Base-by-base conservation (phyloP, 1,140 invertebrate species). In the Drosophila bifasciata region DNA sequence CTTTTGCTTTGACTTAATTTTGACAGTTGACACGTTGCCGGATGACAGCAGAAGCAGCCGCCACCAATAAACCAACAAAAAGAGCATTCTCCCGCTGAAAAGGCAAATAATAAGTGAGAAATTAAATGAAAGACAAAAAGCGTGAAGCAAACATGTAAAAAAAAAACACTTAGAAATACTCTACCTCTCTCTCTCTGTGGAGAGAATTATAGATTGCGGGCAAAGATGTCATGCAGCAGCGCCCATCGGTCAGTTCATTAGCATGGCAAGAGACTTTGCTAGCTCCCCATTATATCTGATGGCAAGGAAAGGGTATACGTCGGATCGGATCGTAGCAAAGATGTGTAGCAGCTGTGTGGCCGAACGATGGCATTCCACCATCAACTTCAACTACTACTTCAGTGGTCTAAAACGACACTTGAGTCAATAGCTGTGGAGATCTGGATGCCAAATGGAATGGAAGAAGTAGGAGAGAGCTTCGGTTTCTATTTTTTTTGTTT, bases 351-450 rank as follows among this genome's bases (percentile, higher is more conserved):
- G n/a, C n/a, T n/a, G n/a, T n/a, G n/a, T n/a, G n/a, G n/a, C n/a
- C n/a, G n/a, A n/a, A n/a, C 28, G 28, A 28, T 36, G 32, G 32
- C 11, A 36, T 36, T 13, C 32, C 32, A 36, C 9, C 28, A 32
- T n/a, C 11, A 6, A 46, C 59, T 46, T 41, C 71, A 74, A 57
- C 60, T 49, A 86, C 83, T 86, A 88, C 83, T 86, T 86, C 83
- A 86, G 83, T 86, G 83, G 83, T 83, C 70, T 79, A 88, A 88
- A 86, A 88, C 83, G 83, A 79, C 83, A 86, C 83, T 86, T 83
- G 83, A 86, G 83, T 88, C 74, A 78, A 86, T 77, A 69, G 44
- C 16, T 23, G 16, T 11, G 44, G 21, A 48, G 52, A 44, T 67
- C 48, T 67, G 36, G 13, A 11, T 36, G 11, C 50, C 17, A 11